Percentiles rank a stretch among this genome's conserved stretches.
phyloP scores from a whole-genome alignment of 2,888 invertebrate genomes.

The Oligia strigilis region DNA sequence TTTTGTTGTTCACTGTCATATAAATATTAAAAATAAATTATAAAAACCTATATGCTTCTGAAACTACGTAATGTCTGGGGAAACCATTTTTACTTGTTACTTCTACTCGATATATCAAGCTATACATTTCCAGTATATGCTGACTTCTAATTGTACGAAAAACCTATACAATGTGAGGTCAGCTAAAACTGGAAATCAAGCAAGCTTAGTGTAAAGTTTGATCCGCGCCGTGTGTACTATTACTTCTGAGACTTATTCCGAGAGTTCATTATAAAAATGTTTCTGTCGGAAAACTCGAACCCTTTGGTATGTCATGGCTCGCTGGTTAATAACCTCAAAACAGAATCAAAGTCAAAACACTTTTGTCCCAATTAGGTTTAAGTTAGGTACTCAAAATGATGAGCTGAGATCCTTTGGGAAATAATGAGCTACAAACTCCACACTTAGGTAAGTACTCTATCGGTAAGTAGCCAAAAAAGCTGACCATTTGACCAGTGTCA shows the following conservation, averaged over 20 bases:
- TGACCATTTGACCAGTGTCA: constrained; percentile 21
- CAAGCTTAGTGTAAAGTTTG: too few relatives aligned
- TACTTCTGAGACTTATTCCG: neutral
- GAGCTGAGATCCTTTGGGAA: neutral
- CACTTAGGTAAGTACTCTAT: neutral
- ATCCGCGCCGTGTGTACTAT: too few relatives aligned
- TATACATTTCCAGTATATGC: too few relatives aligned
- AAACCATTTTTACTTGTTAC: neutral
- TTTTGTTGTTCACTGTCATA: neutral
- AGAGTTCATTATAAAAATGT: neutral
- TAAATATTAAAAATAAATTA: neutral
- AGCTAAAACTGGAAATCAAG: too few relatives aligned
- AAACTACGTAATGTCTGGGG: neutral
- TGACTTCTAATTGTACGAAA: too few relatives aligned
- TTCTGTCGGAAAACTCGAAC: neutral
- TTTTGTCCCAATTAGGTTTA: neutral
- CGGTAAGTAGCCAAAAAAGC: neutral
- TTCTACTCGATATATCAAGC: neutral
- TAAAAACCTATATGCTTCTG: neutral
- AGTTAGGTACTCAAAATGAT: neutral
- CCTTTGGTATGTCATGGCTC: neutral
- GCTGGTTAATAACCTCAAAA: neutral
- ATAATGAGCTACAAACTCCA: neutral
- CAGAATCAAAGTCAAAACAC: neutral
- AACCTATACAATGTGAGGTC: too few relatives aligned